Base-by-base conservation (phyloP, 2,797 vertebrate genomes). In the Hippoglossus hippoglossus region DNA sequence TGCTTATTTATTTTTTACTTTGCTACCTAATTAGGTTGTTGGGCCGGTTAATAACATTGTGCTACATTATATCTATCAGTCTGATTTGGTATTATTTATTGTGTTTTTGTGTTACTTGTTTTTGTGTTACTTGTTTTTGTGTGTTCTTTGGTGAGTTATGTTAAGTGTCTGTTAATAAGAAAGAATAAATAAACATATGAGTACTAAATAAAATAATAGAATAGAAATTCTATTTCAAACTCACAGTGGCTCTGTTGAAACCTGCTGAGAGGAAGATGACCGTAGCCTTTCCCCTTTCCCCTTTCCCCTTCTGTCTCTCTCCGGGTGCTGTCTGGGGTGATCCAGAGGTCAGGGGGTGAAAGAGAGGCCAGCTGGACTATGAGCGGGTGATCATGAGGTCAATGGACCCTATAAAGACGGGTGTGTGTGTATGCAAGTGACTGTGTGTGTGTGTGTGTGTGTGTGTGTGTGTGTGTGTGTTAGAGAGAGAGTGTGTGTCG, bases 341-440 rank as follows among this genome's bases (percentile, higher is more conserved):
- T 93, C 89, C 89, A 91, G 91, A 85, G 96, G 95, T 95, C 94
- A 92, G 73, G 82, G 77, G 91, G 96, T 96, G 93, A 96, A 75
- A 57, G 65, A 71, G 90, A 96, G 95, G 95, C 96, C 95, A 96
- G 79, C 64, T 74, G 58, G 77, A 87, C 21, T 77, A 84, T 85
- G 81, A 94, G 91, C 83, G 88, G 89, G 89, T 91, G 86, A 91
- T 83, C 83, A 77, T 72, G 73, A 91, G 92, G 91, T 89, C 92
- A 92, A 79, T n/a, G 79, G 81, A 91, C 81, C 78, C 68, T 78
- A 58, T 63, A 87, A 91, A 83, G 82, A 75, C 65, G 26, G 41
- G 56, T 76, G 75, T 82, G 59, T 81, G 75, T 73, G 70, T 50
- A 47, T 41, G 59, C 60, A 28, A 54, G 46, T 64, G 56, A 31